Evolutionary conservation across 2,113 vertebrate species (phyloP).

Genomic region (Peromyscus leucopus): DNA sequence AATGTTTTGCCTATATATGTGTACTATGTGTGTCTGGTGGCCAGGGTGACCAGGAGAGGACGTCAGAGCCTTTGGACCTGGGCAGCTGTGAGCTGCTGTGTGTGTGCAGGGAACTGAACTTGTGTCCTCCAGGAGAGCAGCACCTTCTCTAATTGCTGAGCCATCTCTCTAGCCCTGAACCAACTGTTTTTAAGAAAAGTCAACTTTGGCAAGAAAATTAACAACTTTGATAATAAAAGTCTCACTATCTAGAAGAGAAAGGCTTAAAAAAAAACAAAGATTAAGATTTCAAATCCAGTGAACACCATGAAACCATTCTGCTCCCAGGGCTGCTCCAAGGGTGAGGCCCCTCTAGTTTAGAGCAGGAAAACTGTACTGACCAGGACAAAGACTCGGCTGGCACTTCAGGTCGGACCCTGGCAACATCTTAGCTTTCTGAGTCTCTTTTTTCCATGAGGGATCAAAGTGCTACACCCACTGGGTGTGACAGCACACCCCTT

Average conservation of each 20-base stretch:
- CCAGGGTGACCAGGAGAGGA: background rate
- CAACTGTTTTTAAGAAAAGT: slow-evolving; percentile 51
- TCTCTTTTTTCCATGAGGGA: background rate
- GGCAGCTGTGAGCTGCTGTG: background rate
- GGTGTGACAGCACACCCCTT: too few relatives aligned
- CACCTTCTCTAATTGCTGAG: background rate
- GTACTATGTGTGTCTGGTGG: background rate
- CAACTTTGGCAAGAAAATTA: slow-evolving; percentile 32
- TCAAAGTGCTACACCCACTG: slow-evolving; percentile 38
- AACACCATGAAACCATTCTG: slow-evolving; percentile 1
- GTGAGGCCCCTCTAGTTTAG: background rate
- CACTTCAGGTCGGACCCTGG: background rate
- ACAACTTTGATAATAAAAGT: background rate
- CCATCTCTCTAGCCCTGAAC: background rate
- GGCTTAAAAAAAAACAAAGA: background rate
- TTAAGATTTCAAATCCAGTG: slow-evolving; percentile 11
- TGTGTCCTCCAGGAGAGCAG: background rate
- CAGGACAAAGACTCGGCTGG: background rate
- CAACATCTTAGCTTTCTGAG: slow-evolving; percentile 18
- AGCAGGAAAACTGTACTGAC: background rate
- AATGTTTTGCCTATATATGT: background rate
- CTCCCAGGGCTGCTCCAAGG: background rate
- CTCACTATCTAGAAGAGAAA: background rate
- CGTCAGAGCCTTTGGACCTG: background rate
- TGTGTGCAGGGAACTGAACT: background rate